Conservation (phyloP, 2,888 invertebrate genomes). For the Lumbricus terrestris region DNA sequence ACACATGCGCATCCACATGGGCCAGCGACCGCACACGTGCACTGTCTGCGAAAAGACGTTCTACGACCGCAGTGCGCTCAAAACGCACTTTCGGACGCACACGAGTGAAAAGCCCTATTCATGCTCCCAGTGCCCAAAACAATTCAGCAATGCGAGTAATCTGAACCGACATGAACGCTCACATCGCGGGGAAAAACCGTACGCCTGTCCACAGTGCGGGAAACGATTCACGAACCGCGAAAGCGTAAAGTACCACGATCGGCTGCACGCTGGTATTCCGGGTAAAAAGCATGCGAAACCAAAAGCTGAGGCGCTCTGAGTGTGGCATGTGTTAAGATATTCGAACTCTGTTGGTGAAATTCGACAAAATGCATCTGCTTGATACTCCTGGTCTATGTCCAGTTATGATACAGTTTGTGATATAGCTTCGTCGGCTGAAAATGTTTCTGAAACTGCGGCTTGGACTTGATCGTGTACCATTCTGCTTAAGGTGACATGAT, state of each 20-base stretch:
- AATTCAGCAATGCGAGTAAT: conserved; percentile 94
- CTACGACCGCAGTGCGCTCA: conserved; percentile 91
- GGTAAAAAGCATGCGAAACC: neutral
- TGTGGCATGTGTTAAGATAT: neutral
- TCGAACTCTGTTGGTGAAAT: neutral
- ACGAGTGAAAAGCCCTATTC: conserved; percentile 90
- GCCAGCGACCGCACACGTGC: conserved; percentile 90
- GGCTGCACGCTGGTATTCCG: conserved; percentile 76
- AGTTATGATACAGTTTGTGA: neutral
- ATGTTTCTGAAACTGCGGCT: too few species aligned
- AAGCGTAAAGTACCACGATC: conserved; percentile 89
- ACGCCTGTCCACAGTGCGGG: conserved; percentile 89
- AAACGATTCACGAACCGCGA: conserved; percentile 96
- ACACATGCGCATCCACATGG: conserved; percentile 89
- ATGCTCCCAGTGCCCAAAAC: conserved; percentile 88
- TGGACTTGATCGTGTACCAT: too few species aligned
- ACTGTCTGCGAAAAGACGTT: conserved; percentile 92
- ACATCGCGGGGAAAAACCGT: conserved; percentile 94
- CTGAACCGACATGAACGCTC: conserved; percentile 94
- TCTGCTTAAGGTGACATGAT: too few species aligned
- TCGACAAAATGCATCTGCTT: neutral
- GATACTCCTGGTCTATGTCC: neutral
- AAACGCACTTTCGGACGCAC: conserved; percentile 96
- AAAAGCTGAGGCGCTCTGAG: neutral
- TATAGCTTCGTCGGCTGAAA: neutral